Base-by-base conservation (phyloP, 2,888 invertebrate species). In the Lepetodrilus schrolli region DNA sequence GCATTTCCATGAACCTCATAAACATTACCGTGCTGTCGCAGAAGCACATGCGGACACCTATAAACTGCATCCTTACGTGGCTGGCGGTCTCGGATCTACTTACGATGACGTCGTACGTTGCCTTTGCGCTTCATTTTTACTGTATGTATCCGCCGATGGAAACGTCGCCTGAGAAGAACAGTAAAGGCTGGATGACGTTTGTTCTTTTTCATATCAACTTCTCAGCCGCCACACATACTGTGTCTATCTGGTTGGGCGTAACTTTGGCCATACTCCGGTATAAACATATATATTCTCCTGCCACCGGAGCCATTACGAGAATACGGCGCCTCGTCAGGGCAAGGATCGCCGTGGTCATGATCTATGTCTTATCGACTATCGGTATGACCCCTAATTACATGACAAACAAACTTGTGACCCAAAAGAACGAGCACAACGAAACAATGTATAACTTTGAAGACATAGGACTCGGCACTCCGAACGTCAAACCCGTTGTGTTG, bases 231-330 rank as follows among this genome's bases (percentile, higher is more conserved):
- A 93, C 95, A 76, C 96, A 96, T 90, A 97, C 97, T 0, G 95
- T 96, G 79, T 96, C 97, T 0, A 97, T 97, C 80, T 97, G 96
- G 94, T 91, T 98, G 80, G 97, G 97, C 0, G 95, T 98, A 0
- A 95, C 96, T 0, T 91, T 98, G 76, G 97, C 97, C 0, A 94
- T 97, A 4, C 97, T 97, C 96, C 92, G 97, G 78, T 88, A 66
- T 88, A 79, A 78, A 10, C 87, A 90, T 66, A 89, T 91, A 71
- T 95, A 94, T 0, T 93, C 94, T 87, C 96, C 96, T 0, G 95
- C 95, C 82, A 93, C 93, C 83, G 95, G 68, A 13, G 68, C 68
- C 26, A 68, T 86, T 23, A 84, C 85, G 7, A 80, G 84, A 23
- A 84, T 82, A 43, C 81, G 87, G 1, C 78, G 87, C 2, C 75